These are phyloP conservation scores for Augiades crinisus DNA, from an alignment of 2,888 invertebrate species.

Conservation along the genomic window DNA sequence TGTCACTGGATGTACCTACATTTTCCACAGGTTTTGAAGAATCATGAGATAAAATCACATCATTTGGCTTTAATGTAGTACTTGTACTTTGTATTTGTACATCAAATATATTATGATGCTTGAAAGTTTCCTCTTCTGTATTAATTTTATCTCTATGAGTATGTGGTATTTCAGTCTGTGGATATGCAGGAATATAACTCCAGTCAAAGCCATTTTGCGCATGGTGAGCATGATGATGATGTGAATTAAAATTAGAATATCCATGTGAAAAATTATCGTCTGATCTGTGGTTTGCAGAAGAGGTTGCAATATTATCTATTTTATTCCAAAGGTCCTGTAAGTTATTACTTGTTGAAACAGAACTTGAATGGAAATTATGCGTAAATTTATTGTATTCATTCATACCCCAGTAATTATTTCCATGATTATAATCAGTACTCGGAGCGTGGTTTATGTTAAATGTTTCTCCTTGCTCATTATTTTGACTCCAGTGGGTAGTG, in stretches of 20 bases:
- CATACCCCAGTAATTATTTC: slow-evolving; percentile 29
- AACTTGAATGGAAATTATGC: neutral
- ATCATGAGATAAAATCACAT: neutral
- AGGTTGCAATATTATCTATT: slow-evolving; percentile 26
- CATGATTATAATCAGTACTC: slow-evolving; percentile 30
- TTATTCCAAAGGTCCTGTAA: slow-evolving; percentile 29
- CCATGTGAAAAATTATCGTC: neutral
- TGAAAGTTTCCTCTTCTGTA: slow-evolving; percentile 3
- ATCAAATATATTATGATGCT: slow-evolving; percentile 15
- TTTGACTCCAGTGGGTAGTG: too few species aligned
- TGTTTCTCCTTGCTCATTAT: slow-evolving; percentile 1
- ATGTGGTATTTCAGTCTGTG: neutral
- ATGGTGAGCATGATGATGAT: neutral
- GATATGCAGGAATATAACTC: neutral
- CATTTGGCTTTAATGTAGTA: neutral
- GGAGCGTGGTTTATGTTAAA: neutral
- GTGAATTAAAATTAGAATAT: neutral
- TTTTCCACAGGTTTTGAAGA: neutral
- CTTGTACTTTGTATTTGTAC: neutral
- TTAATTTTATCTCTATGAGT: slow-evolving; percentile 3
- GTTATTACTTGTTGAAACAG: neutral
- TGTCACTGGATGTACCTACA: neutral
- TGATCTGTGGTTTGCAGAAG: slow-evolving; percentile 17
- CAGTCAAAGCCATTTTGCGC: neutral
- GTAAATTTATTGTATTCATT: slow-evolving; percentile 5